Evolutionary conservation across 1,140 invertebrate species (phyloP), one percentile per base, ranked within the genome.

Genomic region (Papilio polytes): DNA sequence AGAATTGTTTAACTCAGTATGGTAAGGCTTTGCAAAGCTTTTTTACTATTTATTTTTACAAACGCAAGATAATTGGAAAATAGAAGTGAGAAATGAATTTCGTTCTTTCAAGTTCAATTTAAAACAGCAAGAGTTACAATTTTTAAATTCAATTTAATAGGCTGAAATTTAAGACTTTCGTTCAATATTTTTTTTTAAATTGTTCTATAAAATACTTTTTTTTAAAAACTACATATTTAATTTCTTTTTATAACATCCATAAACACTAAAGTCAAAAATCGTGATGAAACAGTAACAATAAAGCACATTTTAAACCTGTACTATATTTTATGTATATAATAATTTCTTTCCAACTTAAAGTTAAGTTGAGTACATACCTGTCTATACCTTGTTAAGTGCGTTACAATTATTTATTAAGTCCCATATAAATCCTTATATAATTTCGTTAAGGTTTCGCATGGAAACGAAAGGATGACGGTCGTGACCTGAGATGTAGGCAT

Each of bases 391-490:
- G 48, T 80, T 78, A 44, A 78, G 20, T 81, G 80, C 74, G 70
- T 81, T 78, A 44, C 41, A 74, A 76, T 70, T 48, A 83, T 82
- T 81, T 82, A 44, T 85, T 83, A 83, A 83, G 46, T 80, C 82
- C 79, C 73, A 53, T 76, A 79, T 78, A 63, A 88, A 86, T 86
- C 87, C 88, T 82, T 86, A 90, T 85, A 72, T 88, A 89, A 90
- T 90, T 91, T 91, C 84, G 85, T 87, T 90, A 85, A 90, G 91
- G 91, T 93, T 93, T 93, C 91, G 91, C 89, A 91, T 82, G 88
- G 86, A 89, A 93, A 93, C 91, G 91, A 93, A 93, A 83, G 86
- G 80, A 80, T 81, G 78, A 66, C 76, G 20, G 80, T 36, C 76
- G 53, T 63, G 31, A 63, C n/a, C 56, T 59, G 76, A 78, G 15